These are phyloP conservation scores for Enteromius treurensis DNA, from an alignment of 2,797 vertebrate species.

Conservation along the genomic window DNA sequence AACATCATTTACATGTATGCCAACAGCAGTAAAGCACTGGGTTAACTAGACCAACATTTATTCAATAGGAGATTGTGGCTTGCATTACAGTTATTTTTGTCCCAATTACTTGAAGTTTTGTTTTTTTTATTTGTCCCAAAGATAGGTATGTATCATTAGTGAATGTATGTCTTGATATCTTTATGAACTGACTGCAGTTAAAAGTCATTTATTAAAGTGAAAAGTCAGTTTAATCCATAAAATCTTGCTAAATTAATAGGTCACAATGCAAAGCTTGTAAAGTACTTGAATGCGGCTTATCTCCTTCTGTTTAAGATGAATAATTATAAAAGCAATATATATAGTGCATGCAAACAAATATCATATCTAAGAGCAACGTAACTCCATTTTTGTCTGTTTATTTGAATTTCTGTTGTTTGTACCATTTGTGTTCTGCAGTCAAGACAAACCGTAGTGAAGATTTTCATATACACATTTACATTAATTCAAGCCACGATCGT, in stretches of 20 bases:
- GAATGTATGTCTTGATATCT: not conserved
- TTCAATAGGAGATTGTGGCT: not conserved
- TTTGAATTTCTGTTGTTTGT: not conserved
- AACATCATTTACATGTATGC: not conserved
- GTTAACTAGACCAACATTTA: not conserved
- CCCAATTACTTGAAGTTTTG: not conserved
- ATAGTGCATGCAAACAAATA: not conserved
- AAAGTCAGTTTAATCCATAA: not conserved
- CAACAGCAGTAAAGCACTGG: too few species aligned
- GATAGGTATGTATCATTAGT: not conserved
- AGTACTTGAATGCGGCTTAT: not conserved
- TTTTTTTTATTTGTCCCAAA: not conserved
- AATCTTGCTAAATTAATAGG: not conserved
- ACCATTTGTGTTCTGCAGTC: not conserved
- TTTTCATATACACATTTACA: not conserved
- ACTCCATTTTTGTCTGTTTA: not conserved
- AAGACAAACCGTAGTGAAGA: not conserved
- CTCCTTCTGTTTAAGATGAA: not conserved
- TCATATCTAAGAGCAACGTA: not conserved
- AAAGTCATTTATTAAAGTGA: not conserved
- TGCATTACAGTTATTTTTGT: not conserved
- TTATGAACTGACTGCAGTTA: not conserved
- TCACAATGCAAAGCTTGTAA: not conserved
- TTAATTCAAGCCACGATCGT: not conserved
- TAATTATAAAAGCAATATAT: not conserved